Evolutionary conservation across 2,888 invertebrate species (phyloP).

Genomic region (Phragmatobia fuliginosa): DNA sequence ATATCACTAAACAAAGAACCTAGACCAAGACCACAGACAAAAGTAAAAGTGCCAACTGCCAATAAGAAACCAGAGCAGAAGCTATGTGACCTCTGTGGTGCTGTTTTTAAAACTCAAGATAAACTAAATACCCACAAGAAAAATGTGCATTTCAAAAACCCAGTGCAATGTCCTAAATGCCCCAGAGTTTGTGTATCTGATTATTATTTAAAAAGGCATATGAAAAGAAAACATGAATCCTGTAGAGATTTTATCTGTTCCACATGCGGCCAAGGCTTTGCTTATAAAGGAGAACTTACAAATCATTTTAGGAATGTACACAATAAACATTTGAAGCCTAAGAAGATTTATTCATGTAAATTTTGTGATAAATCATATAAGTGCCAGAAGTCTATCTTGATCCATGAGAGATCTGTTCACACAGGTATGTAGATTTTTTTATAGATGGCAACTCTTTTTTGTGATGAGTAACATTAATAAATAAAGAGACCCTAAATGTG

Average conservation of each 20-base stretch:
- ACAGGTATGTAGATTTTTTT: slow-evolving; percentile 67
- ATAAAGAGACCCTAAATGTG: no score
- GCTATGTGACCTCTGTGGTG: slow-evolving; percentile 77
- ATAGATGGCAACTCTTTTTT: not conserved
- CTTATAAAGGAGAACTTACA: slow-evolving; percentile 69
- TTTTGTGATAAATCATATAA: slow-evolving; percentile 77
- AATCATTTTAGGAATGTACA: slow-evolving; percentile 73
- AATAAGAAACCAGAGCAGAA: slow-evolving; percentile 55
- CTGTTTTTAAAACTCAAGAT: slow-evolving; percentile 64
- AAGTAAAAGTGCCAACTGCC: slow-evolving; percentile 46
- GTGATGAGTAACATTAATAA: no score
- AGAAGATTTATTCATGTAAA: slow-evolving; percentile 68
- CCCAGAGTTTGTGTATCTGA: slow-evolving; percentile 63
- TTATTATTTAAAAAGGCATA: slow-evolving; percentile 71
- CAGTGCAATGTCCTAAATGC: slow-evolving; percentile 71
- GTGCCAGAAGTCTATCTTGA: slow-evolving; percentile 73
- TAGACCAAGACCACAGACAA: slow-evolving; percentile 43
- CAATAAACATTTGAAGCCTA: slow-evolving; percentile 62
- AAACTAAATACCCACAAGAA: slow-evolving; percentile 67
- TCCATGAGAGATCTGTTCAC: slow-evolving; percentile 82
- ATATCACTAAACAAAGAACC: slow-evolving; percentile 28
- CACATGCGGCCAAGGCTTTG: slow-evolving; percentile 71
- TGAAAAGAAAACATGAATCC: slow-evolving; percentile 69
- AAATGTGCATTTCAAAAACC: slow-evolving; percentile 63
- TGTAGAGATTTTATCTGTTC: slow-evolving; percentile 71